Evolutionary conservation across 2,797 vertebrate genomes (phyloP), one percentile per base, ranked within the genome.

Genomic region (Poeciliopsis infans): DNA sequence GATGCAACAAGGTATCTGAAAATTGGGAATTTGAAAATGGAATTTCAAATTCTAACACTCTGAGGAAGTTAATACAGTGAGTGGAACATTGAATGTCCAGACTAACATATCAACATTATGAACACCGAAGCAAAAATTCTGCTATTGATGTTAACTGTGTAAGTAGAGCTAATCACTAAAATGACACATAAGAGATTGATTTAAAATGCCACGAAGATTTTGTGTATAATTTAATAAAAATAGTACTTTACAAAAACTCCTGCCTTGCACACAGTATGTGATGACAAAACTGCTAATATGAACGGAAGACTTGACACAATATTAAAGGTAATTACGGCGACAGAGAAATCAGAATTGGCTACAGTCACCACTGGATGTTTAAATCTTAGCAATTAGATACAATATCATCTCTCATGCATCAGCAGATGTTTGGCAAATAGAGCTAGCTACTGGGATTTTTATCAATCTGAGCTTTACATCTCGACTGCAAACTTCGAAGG

Each of bases 391-490:
- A 68, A 66, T 66, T 8, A 25, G 36, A 39, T 11, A 68, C 64
- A 23, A 23, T 23, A 41, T 23, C 2, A 39, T 12, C 64, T 68
- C 20, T 25, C 1, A 41, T 15, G 66, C 31, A 36, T 41, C 75
- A 72, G 59, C 76, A 77, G 78, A 74, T 18, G 41, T 82, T 39
- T 3, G 76, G 76, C n/a, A 68, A 77, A 73, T 47, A 1, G 83
- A 23, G 72, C 74, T 72, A 66, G 75, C 57, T 75, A 81, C 77
- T 7, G 8, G 75, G 77, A 83, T 73, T 74, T 87, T 85, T 12
- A 81, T 83, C 72, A 77, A 13, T 85, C 79, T 61, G 53, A 69
- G 83, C 84, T 91, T 90, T 82, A 86, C 86, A 88, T 85, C 82
- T 90, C 39, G 73, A 88, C 79, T 49, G 74, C 78, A 78, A 91